Conservation (phyloP, 1,140 invertebrate genomes). For the Panagrolaimus sp. region DNA sequence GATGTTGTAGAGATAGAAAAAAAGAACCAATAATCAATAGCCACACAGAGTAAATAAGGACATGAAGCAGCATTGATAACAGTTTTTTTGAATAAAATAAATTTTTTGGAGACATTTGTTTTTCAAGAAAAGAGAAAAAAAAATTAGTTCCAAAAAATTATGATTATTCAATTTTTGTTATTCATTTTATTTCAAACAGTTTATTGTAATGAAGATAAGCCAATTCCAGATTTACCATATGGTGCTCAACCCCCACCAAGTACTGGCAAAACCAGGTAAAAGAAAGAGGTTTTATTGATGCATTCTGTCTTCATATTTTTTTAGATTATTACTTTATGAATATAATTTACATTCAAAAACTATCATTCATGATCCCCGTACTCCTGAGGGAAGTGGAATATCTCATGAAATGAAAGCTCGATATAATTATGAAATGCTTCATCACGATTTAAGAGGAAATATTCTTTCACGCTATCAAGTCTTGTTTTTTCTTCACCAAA, state of each 20-base stretch:
- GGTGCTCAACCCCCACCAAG: background rate
- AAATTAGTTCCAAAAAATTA: too few species aligned
- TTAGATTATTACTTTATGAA: constrained; percentile 15
- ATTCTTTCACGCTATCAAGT: constrained; percentile 19
- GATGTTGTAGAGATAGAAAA: too few species aligned
- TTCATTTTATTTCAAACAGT: too few species aligned
- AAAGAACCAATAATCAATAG: too few species aligned
- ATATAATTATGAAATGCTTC: constrained; percentile 10
- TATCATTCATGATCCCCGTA: background rate
- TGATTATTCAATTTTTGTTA: too few species aligned
- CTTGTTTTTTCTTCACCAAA: background rate
- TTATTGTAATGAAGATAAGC: background rate
- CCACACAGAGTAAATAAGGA: too few species aligned
- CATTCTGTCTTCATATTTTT: background rate
- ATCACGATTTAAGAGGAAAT: constrained; percentile 1
- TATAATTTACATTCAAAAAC: constrained; percentile 2
- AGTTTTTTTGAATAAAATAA: too few species aligned
- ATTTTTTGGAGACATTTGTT: too few species aligned
- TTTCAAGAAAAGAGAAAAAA: too few species aligned
- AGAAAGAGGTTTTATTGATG: background rate
- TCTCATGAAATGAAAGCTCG: background rate
- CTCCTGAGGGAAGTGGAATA: background rate
- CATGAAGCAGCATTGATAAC: too few species aligned
- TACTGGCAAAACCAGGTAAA: constrained; percentile 8
- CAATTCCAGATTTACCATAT: constrained; percentile 7